Evolutionary conservation across 2,888 invertebrate genomes (phyloP).

Genomic region (Ceramica pisi): DNA sequence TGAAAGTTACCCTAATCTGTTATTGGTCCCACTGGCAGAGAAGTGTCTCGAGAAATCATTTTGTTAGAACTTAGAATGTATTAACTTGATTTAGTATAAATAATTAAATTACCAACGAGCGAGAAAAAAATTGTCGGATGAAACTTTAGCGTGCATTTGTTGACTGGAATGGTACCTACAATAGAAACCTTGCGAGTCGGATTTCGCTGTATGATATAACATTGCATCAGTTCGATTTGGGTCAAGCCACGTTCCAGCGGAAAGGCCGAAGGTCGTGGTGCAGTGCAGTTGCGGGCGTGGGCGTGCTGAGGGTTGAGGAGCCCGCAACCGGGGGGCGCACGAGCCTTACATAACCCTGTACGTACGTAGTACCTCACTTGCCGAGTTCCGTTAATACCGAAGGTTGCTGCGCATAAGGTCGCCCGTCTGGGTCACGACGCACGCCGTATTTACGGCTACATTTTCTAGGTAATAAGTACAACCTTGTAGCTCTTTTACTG

Average conservation of each 20-base stretch:
- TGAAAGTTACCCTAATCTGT: not conserved
- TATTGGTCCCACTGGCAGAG: not conserved
- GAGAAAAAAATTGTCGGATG: not conserved
- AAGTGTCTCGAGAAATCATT: not conserved
- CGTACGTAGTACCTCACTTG: conserved; percentile 67
- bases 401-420: conserved; percentile 86
- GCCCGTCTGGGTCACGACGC: conserved; percentile 79
- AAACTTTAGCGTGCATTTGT: conserved; percentile 25
- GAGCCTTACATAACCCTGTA: conserved; percentile 72
- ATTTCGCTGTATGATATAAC: conserved; percentile 43
- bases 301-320: conserved; percentile 69
- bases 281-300: conserved; percentile 79
- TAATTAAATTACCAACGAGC: not conserved
- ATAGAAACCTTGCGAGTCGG: conserved; percentile 18
- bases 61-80: too few species aligned
- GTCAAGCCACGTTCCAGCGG: conserved; percentile 64
- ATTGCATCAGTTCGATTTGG: conserved; percentile 56
- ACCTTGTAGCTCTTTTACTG: conserved; percentile 47
- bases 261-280: conserved; percentile 84
- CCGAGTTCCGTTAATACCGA: conserved; percentile 83
- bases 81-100: too few species aligned
- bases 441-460: conserved; percentile 62
- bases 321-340: conserved; percentile 70
- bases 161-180: conserved; percentile 2
- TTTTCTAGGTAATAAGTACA: conserved; percentile 57